Evolutionary conservation across 2,888 invertebrate genomes (phyloP).

Genomic region (Cordilura impudica): DNA sequence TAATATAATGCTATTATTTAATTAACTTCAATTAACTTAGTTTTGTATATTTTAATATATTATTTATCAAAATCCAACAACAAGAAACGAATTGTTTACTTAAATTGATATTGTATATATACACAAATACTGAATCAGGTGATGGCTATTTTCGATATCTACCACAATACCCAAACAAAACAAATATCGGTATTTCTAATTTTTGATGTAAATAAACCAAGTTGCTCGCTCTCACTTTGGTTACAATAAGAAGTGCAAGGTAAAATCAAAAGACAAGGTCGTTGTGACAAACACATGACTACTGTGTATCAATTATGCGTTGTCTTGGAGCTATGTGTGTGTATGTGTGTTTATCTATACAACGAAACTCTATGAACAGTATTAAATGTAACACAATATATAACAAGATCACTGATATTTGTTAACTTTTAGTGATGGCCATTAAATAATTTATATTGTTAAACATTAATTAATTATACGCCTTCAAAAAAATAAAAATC

Average conservation of each 20-base stretch:
- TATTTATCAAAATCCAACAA: no score
- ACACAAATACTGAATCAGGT: not conserved
- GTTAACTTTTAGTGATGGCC: constrained; percentile 1
- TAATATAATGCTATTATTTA: no score
- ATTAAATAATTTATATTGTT: not conserved
- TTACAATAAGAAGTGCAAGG: constrained; percentile 18
- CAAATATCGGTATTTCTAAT: not conserved
- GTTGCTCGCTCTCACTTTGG: constrained; percentile 12
- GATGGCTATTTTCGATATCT: not conserved
- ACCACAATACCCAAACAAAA: not conserved
- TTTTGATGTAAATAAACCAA: not conserved
- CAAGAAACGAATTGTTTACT: no score
- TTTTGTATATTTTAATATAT: no score
- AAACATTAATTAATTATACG: not conserved
- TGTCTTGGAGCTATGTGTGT: not conserved
- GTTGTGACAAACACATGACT: constrained; percentile 33
- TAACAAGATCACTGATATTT: constrained; percentile 2
- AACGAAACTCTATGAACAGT: not conserved
- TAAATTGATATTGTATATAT: no score
- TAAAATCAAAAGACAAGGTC: constrained; percentile 34
- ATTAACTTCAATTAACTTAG: no score
- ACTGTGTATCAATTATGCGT: not conserved
- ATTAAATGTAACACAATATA: not conserved
- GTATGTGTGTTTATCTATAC: not conserved
- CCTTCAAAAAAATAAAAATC: not conserved